Percentiles rank a stretch among this genome's conserved stretches.
Evolutionary conservation across 2,113 vertebrate species (phyloP).

Genomic region (Budorcas taxicolor): DNA sequence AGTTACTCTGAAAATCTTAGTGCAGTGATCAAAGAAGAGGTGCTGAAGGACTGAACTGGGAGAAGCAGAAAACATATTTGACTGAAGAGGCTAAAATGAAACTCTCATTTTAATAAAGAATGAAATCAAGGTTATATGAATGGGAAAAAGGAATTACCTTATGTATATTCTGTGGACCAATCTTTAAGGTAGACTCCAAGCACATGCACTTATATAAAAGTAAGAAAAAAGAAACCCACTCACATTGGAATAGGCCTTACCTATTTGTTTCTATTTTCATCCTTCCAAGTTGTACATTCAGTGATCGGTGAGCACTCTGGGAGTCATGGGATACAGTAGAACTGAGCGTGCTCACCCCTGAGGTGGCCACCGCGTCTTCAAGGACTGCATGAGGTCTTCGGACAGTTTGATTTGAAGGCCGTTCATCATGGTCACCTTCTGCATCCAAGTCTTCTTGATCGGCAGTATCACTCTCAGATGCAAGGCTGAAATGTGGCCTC

Average conservation of each 20-base stretch:
- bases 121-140: not conserved
- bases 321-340: constrained; percentile 94
- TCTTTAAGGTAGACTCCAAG: not conserved
- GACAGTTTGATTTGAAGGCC: constrained; percentile 79
- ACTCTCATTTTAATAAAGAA: not conserved
- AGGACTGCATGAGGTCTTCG: constrained; percentile 78
- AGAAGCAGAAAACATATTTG: not conserved
- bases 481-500: constrained; percentile 94
- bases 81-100: not conserved
- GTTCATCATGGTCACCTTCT: constrained; percentile 82
- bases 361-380: constrained; percentile 93
- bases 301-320: constrained; percentile 86
- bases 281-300: constrained; percentile 91
- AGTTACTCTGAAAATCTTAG: not conserved
- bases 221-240: not conserved
- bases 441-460: constrained; percentile 92
- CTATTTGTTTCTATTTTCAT: constrained; percentile 97
- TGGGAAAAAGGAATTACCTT: not conserved
- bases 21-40: not conserved
- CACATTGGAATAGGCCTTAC: constrained; percentile 73
- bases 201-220: not conserved
- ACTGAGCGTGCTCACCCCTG: constrained; percentile 98
- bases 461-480: constrained; percentile 95
- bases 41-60: not conserved
- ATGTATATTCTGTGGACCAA: not conserved